Conservation (phyloP, 2,797 vertebrate species). For the Tokudaia muenninki region DNA sequence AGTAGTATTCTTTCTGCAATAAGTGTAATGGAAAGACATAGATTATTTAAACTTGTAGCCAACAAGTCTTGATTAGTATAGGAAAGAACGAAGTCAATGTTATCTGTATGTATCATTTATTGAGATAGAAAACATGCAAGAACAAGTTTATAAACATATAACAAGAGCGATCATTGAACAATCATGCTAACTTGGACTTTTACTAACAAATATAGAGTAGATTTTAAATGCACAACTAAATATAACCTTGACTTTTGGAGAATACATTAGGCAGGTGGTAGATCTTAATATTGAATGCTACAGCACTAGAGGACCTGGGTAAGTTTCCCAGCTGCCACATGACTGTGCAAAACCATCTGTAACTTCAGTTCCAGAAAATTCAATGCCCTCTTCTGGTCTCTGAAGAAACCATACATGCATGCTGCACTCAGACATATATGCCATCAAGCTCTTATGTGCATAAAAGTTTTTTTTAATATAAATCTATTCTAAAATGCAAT, state of each 20-base stretch:
- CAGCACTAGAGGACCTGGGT: not conserved
- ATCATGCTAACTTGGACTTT: not conserved
- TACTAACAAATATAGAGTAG: not conserved
- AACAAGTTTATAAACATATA: not conserved
- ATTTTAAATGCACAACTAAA: not conserved
- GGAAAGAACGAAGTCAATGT: not conserved
- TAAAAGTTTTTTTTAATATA: not conserved
- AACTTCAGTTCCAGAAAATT: not conserved
- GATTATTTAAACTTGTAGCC: conserved; percentile 36
- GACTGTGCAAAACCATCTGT: not conserved
- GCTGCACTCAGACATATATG: not conserved
- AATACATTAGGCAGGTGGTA: not conserved
- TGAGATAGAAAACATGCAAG: not conserved
- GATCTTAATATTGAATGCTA: not conserved
- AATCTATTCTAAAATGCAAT: not conserved
- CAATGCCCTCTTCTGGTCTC: not conserved
- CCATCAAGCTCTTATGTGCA: not conserved
- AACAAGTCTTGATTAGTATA: not conserved
- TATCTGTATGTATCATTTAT: not conserved
- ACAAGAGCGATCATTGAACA: not conserved
- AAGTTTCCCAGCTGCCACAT: not conserved
- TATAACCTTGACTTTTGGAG: conserved; percentile 34
- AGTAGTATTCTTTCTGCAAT: not conserved
- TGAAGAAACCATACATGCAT: not conserved
- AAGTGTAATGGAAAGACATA: not conserved